Base-by-base conservation (phyloP, 2,888 invertebrate species). In the Mythimna vitellina region DNA sequence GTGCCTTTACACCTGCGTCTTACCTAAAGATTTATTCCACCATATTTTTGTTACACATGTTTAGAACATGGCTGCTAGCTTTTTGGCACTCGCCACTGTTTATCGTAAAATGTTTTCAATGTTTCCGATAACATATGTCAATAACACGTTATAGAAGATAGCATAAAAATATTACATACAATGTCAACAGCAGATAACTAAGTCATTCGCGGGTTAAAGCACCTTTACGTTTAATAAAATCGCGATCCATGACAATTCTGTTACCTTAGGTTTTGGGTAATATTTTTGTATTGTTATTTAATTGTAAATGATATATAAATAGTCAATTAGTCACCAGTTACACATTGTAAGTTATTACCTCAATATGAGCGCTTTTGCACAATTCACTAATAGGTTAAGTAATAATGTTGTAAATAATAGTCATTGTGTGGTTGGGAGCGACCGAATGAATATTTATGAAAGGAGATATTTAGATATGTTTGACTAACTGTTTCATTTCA, bases 281-380 rank as follows among this genome's bases (percentile, higher is more conserved):
- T 90, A 86, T 90, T 88, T 90, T 90, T 88, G 87, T 88, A 86
- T 88, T 90, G 87, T 89, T 91, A 86, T 90, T 82, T 89, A 85
- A 89, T 87, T 86, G 84, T 89, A 86, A 87, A 86, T 86, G 84
- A 89, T 89, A 88, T 78, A 81, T 86, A 85, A 89, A 90, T 95
- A 96, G 95, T 96, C 95, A 96, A 91, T 92, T 94, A 94, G 95
- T 96, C 96, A 95, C 95, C 95, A 95, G 93, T 94, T 93, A 94
- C 93, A 95, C 94, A 91, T 90, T 90, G 92, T 95, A 95, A 95
- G 93, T 94, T 94, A 95, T 95, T 95, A 95, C 96, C 96, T 95
- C 96, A 95, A 89, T 92, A 91, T 92, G 95, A 94, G 94, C 95
- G 95, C 95, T 95, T 94, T 94, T 94, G 96, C 96, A 96, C 95